Base-by-base conservation (phyloP, 1,140 invertebrate species). In the Lasaia peninsularis region DNA sequence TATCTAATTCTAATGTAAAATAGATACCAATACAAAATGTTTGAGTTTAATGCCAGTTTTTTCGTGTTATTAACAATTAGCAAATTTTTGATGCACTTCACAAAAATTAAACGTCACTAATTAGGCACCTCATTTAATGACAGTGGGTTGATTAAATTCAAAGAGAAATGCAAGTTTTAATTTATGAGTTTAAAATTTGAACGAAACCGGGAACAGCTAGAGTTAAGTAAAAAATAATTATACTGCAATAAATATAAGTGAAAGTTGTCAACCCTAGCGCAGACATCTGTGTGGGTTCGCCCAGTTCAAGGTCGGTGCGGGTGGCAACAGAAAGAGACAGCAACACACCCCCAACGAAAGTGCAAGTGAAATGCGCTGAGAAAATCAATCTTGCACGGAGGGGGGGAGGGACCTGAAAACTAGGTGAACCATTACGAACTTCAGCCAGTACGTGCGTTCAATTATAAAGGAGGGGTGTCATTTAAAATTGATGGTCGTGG, bases 381-480 rank as follows among this genome's bases (percentile, higher is more conserved):
- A 85, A 82, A 85, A 86, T 86, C 83, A 82, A 86, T 86, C 79
- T 82, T 86, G 84, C 82, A 87, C 62, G 80, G 76, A 66, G 76
- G 56, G 69, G 58, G 70, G 74, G 60, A 20, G 70, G 74, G 60
- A 20, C 52, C 65, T 74, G 77, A 73, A 80, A 85, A 85, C 84
- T 85, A 85, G 84, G 84, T 87, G 84, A 87, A 80, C 73, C 78
- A 53, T 65, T 61, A 58, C 14, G 60, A 56, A 62, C 44, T 63
- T 54, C 55, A 58, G 58, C 28, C 56, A 12, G 35, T 62, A 55
- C 56, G 52, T 56, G 37, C 60, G 59, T 56, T 50, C 58, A 63
- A 59, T 56, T 49, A 31, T 31, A 28, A 31, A 28, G 35, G 10
- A 24, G 34, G 12, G 52, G 37, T 37, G 52, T 40, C 35, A 55